Evolutionary conservation across 2,888 invertebrate species (phyloP).

Genomic region (Oxytorus armatus): DNA sequence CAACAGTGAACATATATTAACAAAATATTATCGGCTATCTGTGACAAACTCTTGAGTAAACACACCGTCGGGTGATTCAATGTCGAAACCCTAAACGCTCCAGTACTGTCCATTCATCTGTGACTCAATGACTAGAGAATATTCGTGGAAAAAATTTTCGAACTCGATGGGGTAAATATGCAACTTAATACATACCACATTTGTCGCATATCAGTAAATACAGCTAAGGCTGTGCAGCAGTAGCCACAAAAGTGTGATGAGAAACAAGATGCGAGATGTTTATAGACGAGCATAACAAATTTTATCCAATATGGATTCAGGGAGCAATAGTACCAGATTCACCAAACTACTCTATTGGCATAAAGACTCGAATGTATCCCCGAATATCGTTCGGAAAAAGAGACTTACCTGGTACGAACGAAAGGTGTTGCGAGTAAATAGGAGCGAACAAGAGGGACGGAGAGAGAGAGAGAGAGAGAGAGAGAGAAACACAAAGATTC

Average conservation of each 20-base stretch:
- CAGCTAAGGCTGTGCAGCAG: not conserved
- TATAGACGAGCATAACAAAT: no score
- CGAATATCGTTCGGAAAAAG: slow-evolving; percentile 31
- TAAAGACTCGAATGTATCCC: slow-evolving; percentile 30
- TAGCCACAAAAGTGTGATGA: not conserved
- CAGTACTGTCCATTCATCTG: slow-evolving; percentile 26
- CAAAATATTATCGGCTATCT: slow-evolving; percentile 63
- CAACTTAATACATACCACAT: not conserved
- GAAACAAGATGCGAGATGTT: slow-evolving; percentile 17
- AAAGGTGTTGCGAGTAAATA: slow-evolving; percentile 18
- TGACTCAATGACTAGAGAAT: slow-evolving; percentile 41
- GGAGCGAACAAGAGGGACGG: slow-evolving; percentile 5
- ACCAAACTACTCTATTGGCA: no score
- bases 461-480: slow-evolving; percentile 44
- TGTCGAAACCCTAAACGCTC: slow-evolving; percentile 11
- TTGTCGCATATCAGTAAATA: not conserved
- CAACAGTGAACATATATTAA: slow-evolving; percentile 71
- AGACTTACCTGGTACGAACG: slow-evolving; percentile 29
- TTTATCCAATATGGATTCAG: no score
- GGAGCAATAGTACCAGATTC: no score
- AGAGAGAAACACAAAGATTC: slow-evolving; percentile 59
- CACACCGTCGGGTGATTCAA: slow-evolving; percentile 12
- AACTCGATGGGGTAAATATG: not conserved
- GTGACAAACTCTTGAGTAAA: slow-evolving; percentile 18
- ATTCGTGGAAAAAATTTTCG: not conserved